Evolutionary conservation across 2,113 vertebrate genomes (phyloP).

Genomic region (Salvelinus sp.): DNA sequence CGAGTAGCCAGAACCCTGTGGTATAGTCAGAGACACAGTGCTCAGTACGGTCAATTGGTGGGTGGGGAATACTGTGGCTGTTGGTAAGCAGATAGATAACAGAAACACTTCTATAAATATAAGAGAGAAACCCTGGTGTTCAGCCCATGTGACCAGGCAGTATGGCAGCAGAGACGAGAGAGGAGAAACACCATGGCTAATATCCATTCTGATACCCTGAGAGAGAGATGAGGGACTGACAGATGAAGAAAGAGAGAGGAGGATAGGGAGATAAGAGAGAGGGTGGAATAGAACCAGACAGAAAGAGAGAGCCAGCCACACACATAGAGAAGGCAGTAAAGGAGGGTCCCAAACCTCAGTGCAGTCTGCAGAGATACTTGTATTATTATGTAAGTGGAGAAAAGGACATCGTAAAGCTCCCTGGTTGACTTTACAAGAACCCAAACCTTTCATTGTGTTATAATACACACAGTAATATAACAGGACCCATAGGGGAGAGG

Average conservation of each 20-base stretch:
- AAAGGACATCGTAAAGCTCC: slow-evolving; percentile 18
- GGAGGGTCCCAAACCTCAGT: slow-evolving; percentile 4
- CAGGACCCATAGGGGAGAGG: slow-evolving; percentile 34
- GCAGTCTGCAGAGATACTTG: slow-evolving; percentile 16
- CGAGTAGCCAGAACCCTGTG: slow-evolving; percentile 47
- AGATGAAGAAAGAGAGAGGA: slow-evolving; percentile 1
- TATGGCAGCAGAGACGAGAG: slow-evolving; percentile 1
- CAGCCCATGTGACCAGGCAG: slow-evolving; percentile 8
- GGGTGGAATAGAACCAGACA: background rate
- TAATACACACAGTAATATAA: slow-evolving; percentile 32
- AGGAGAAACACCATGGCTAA: background rate
- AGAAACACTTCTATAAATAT: slow-evolving; percentile 62
- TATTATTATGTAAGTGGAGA: slow-evolving; percentile 22
- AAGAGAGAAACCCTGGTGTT: slow-evolving; percentile 49
- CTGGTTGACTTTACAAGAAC: slow-evolving; percentile 16
- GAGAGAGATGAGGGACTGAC: background rate
- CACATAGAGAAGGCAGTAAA: background rate
- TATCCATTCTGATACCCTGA: slow-evolving; percentile 6
- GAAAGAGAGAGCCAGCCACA: background rate
- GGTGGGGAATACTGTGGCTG: slow-evolving; percentile 61
- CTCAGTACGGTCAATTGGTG: slow-evolving; percentile 65
- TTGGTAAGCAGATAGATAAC: slow-evolving; percentile 68
- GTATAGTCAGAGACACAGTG: slow-evolving; percentile 49
- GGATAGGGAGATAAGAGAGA: background rate
- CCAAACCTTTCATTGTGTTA: slow-evolving; percentile 32